phyloP scores from a whole-genome alignment of 2,797 vertebrate genomes.

The Cossypha caffra region DNA sequence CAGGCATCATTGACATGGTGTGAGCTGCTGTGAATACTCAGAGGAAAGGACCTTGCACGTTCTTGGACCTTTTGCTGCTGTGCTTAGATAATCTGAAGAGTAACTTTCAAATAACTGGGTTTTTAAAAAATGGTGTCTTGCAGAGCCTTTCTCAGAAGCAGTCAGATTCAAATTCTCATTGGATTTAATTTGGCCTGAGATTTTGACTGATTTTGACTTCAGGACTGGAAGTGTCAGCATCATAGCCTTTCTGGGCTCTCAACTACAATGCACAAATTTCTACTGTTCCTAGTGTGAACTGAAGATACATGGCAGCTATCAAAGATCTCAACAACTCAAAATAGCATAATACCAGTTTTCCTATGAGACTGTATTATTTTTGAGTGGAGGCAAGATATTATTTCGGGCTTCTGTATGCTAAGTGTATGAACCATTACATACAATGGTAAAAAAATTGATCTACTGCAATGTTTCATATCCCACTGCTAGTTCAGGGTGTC shows the following conservation, averaged over 20 bases:
- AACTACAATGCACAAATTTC: not conserved
- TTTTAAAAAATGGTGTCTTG: not conserved
- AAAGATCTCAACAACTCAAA: not conserved
- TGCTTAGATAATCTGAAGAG: not conserved
- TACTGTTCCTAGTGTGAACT: not conserved
- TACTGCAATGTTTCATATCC: not conserved
- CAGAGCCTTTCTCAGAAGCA: not conserved
- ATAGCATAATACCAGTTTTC: not conserved
- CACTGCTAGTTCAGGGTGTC: not conserved
- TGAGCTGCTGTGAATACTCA: not conserved
- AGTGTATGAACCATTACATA: not conserved
- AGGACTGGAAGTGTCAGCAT: not conserved
- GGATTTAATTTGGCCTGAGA: not conserved
- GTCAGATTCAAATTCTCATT: not conserved
- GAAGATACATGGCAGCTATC: not conserved
- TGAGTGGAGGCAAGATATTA: not conserved
- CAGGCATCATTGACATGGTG: not conserved
- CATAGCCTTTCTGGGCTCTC: not conserved
- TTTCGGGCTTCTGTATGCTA: not conserved
- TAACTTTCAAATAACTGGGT: not conserved
- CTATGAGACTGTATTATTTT: not conserved
- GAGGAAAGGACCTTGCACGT: not conserved
- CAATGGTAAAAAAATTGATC: not conserved
- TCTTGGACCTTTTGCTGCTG: not conserved
- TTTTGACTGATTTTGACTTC: not conserved